Percentiles rank a stretch among this genome's conserved stretches.
These are phyloP conservation scores for Mastomys coucha DNA, from an alignment of 2,113 vertebrate species.

Conservation along the genomic window DNA sequence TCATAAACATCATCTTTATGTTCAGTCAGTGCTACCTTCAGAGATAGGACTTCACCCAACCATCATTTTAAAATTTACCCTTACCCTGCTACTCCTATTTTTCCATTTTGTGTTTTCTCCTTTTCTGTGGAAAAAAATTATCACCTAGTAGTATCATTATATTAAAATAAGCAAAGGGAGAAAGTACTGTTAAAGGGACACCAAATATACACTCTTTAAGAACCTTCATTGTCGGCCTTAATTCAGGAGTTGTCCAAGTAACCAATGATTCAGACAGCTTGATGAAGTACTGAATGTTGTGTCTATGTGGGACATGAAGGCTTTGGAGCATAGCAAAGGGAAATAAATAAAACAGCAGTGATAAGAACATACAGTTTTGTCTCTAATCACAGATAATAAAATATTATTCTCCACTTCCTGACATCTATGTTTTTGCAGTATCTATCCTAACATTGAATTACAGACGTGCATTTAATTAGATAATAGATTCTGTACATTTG, in stretches of 20 bases:
- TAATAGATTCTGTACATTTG: slow-evolving; percentile 80
- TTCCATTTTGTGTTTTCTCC: neutral
- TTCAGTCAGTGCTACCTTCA: neutral
- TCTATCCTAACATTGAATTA: slow-evolving; percentile 67
- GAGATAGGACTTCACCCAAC: neutral
- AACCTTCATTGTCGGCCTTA: neutral
- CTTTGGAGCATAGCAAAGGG: slow-evolving; percentile 28
- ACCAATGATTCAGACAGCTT: neutral
- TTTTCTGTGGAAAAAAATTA: neutral
- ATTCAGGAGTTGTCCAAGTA: neutral
- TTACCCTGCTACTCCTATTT: neutral
- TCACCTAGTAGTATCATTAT: neutral
- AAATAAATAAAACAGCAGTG: neutral
- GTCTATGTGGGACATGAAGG: neutral
- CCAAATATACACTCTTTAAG: neutral
- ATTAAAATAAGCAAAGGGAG: neutral
- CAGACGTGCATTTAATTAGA: slow-evolving; percentile 77
- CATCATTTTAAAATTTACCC: neutral
- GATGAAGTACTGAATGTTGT: slow-evolving; percentile 38
- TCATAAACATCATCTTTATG: neutral
- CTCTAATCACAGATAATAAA: slow-evolving; percentile 52
- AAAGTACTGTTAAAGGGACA: neutral
- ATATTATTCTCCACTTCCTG: slow-evolving; percentile 65
- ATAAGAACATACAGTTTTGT: neutral
- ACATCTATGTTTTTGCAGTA: slow-evolving; percentile 53